Evolutionary conservation across 2,113 vertebrate genomes (phyloP).

Genomic region (Archocentrus centrarchus): DNA sequence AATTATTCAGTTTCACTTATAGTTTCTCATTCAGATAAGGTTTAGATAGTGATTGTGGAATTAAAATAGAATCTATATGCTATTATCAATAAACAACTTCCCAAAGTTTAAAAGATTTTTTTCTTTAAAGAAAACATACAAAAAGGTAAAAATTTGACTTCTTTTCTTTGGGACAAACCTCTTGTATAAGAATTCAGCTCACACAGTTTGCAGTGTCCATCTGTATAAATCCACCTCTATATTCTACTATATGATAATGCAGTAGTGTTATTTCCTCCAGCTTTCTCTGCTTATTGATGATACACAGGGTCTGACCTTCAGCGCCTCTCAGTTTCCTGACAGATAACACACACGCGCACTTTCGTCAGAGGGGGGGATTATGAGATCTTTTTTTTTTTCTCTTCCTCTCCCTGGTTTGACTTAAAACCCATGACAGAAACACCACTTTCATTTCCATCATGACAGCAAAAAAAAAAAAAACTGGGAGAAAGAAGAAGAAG

Average conservation of each 20-base stretch:
- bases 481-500: background rate
- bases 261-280: slow-evolving; percentile 37
- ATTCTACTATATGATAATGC: slow-evolving; percentile 29
- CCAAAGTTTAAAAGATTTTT: slow-evolving; percentile 52
- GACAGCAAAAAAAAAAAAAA: background rate
- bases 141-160: slow-evolving; percentile 68
- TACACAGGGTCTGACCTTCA: slow-evolving; percentile 76
- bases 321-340: slow-evolving; percentile 29
- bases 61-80: slow-evolving; percentile 71
- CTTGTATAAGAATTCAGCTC: slow-evolving; percentile 58
- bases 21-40: slow-evolving; percentile 55
- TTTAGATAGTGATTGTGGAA: slow-evolving; percentile 66
- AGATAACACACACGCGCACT: slow-evolving; percentile 37
- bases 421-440: slow-evolving; percentile 33
- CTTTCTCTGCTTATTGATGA: slow-evolving; percentile 42
- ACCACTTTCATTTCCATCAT: slow-evolving; percentile 7
- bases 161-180: slow-evolving; percentile 75
- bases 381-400: background rate
- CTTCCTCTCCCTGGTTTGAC: background rate
- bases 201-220: slow-evolving; percentile 43
- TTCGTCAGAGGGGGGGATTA: slow-evolving; percentile 7
- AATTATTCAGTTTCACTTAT: slow-evolving; percentile 57
- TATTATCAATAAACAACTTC: slow-evolving; percentile 66
- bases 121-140: slow-evolving; percentile 61
- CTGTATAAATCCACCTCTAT: slow-evolving; percentile 47